Evolutionary conservation across 2,888 invertebrate species (phyloP), one percentile per base, ranked within the genome.

Genomic region (Drosophila koepferae): DNA sequence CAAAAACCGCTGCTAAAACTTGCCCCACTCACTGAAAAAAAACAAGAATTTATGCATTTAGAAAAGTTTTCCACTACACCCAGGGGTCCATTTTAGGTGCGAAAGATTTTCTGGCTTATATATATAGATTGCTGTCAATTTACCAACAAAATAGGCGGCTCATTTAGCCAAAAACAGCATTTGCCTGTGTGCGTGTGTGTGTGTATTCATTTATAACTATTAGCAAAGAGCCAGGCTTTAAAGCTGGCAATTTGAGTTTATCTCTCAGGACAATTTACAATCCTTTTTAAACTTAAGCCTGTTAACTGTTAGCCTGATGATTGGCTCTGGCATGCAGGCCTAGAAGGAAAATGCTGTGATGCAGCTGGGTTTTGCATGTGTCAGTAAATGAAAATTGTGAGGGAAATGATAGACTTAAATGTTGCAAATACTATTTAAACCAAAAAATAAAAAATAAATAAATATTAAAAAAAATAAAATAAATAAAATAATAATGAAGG

Each of bases 51-150:
- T 90, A 89, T 91, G 86, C 73, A 78, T 81, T 82, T 81, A 62
- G 49, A 61, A 91, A 90, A 90, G 62, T 90, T 91, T 81, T 38
- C 70, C 74, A 91, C 73, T 81, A 76, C 81, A 74, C 91, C 91
- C 89, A 67, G 61, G 82, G 89, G 89, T 66, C 66, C 74, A 41
- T 74, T 88, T 89, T 80, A 74, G 78, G 72, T 70, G 63, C 28
- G 51, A 64, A 67, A 67, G 60, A 44, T 55, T 69, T 73, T 55
- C 34, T 0, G 63, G 55, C 62, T 56, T 60, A 79, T 49, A 49
- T 49, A 23, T 28, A 34, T 34, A 38, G 74, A 78, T 88, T 46
- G 72, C 63, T 62, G 74, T 44, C 85, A 74, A 84, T 83, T 86
- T 64, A 65, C 71, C 40, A 53, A 38, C 54, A 55, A 77, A 77